Conservation (phyloP, 2,113 vertebrate genomes). For the Rousettus leschenaultii region DNA sequence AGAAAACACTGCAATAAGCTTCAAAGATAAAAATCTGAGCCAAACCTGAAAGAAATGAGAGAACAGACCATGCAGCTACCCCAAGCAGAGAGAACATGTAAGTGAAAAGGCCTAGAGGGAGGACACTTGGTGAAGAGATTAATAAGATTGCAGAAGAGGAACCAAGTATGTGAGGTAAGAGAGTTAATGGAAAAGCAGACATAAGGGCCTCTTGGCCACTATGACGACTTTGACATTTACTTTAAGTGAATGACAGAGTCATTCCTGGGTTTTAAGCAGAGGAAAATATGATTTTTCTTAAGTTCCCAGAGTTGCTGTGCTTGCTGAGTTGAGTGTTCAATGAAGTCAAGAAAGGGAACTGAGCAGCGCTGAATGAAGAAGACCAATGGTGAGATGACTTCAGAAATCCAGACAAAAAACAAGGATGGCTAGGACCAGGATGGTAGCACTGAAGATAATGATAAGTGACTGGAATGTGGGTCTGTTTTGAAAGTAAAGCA, state of each 20-base stretch:
- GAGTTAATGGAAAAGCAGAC: background rate
- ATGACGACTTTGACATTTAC: background rate
- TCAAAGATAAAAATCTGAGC: background rate
- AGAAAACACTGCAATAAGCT: background rate
- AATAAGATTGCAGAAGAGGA: background rate
- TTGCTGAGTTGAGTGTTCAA: background rate
- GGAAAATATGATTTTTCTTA: background rate
- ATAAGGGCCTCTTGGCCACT: background rate
- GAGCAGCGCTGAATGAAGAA: background rate
- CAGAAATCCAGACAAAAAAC: background rate
- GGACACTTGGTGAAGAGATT: background rate
- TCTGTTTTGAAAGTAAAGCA: background rate
- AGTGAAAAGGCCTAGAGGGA: background rate
- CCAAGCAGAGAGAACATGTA: no score
- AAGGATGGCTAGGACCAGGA: background rate
- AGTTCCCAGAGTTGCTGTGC: background rate
- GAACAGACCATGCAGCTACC: background rate
- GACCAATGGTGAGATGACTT: rapidly evolving
- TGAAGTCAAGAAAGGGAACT: background rate
- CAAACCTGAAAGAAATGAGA: background rate
- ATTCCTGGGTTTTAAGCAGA: background rate
- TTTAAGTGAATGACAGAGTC: background rate
- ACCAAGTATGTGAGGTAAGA: background rate
- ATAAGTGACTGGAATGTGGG: background rate
- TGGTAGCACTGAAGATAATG: background rate